Base-by-base conservation (phyloP, 30 jellyfish, hydroid and myxozoan species). In the Aurelia coerulea region DNA sequence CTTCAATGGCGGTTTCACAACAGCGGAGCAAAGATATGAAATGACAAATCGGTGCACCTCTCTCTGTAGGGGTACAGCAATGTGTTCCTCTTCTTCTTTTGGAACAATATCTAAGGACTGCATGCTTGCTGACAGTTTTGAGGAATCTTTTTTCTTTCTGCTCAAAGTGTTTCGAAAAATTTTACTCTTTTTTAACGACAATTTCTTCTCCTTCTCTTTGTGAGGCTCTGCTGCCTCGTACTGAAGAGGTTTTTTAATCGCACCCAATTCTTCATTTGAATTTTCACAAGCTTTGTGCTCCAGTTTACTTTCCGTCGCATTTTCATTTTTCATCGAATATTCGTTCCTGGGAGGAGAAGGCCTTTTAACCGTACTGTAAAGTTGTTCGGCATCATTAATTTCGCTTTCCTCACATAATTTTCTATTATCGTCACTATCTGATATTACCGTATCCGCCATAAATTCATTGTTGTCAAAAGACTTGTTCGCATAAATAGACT, bases 1-100 rank as follows among this genome's bases (percentile, higher is more conserved):
- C 80, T 84, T 88, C 81, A 94, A 73, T 17, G 98, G 98, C 17
- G 97, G 96, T 58, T 84, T 94, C 37, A 94, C 93, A 52, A 94
- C 78, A 29, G 98, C 94, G 16, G 98, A 94, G 73, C 98, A 94
- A 31, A 94, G 87, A 63, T 94, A 94, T 12, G 90, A 71, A 3
- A 81, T 77, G 9, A 65, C 60, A 66, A 94, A 88, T n/a, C 85
- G 62, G 29, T 68, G 78, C 63, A 68, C 90, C 65, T 68, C 80
- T 53, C 79, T 68, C 18, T 10, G 64, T 23, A 18, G 78, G 23
- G 80, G 60, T 16, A 71, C 34, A 34, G 60, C 5, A 17, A 41
- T 35, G 52, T 79, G 80, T 14, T 79, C 89, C 56, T 46, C 56
- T 32, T 65, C 89, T 56, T 84, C 93, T 74, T 42, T 67, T 4